phyloP scores from a whole-genome alignment of 2,888 invertebrate genomes.

The Pammene aurita region DNA sequence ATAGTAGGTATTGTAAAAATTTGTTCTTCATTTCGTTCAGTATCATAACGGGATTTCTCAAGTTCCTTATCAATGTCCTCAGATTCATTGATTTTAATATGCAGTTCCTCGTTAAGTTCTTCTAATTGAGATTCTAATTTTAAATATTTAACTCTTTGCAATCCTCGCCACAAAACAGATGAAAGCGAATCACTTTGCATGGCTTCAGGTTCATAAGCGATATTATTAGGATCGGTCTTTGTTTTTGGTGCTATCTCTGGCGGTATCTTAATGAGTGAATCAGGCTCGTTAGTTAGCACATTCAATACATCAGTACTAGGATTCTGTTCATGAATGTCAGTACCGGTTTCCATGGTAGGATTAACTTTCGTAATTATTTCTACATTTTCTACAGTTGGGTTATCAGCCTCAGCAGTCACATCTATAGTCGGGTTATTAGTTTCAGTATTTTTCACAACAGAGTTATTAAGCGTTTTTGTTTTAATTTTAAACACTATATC shows the following conservation, averaged over 20 bases:
- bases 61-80: slow-evolving; percentile 57
- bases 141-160: slow-evolving; percentile 72
- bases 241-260: slow-evolving; percentile 49
- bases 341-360: slow-evolving; percentile 43
- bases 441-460: neutral
- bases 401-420: neutral
- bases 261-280: slow-evolving; percentile 52
- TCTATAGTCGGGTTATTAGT: slow-evolving; percentile 13
- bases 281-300: slow-evolving; percentile 46
- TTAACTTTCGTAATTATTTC: neutral
- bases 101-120: slow-evolving; percentile 69
- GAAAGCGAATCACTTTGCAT: slow-evolving; percentile 76
- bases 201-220: slow-evolving; percentile 71
- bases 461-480: slow-evolving; percentile 7
- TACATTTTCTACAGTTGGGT: neutral
- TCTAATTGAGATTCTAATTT: slow-evolving; percentile 69
- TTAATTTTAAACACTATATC: slow-evolving; percentile 40
- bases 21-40: slow-evolving; percentile 49
- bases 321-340: slow-evolving; percentile 41
- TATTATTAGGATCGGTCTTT: slow-evolving; percentile 46
- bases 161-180: slow-evolving; percentile 71
- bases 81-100: slow-evolving; percentile 69
- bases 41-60: slow-evolving; percentile 66
- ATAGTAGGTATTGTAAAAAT: slow-evolving; percentile 43
- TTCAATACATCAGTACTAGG: slow-evolving; percentile 41